These are phyloP conservation scores for Hartigia nigra DNA, from an alignment of 2,888 invertebrate genomes.

Conservation along the genomic window DNA sequence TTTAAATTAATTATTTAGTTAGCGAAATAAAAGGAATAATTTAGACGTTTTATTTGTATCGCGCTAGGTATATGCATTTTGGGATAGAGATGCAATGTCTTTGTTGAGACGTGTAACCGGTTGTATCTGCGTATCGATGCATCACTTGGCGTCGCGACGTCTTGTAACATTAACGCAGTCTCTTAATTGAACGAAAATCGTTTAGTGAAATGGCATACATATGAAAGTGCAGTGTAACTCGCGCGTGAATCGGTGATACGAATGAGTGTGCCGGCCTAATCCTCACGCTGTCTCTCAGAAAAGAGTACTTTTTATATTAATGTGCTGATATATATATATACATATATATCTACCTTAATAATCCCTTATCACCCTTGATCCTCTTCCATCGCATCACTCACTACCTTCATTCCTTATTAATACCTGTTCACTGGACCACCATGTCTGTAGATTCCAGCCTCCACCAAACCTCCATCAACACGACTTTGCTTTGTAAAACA, in stretches of 20 bases:
- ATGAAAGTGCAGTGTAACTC: slow-evolving; percentile 45
- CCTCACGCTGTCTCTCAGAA: slow-evolving; percentile 58
- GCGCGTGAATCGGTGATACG: slow-evolving; percentile 21
- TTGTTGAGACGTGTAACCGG: not conserved
- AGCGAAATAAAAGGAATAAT: not conserved
- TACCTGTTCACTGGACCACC: not conserved
- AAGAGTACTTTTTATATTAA: slow-evolving; percentile 65
- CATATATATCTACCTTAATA: not conserved
- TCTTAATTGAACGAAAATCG: not conserved
- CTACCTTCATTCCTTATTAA: not conserved
- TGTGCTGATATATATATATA: slow-evolving; percentile 47
- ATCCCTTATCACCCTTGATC: not conserved
- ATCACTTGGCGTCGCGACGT: not conserved
- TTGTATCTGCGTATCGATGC: not conserved
- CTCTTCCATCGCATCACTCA: not conserved
- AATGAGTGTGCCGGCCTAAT: slow-evolving; percentile 56
- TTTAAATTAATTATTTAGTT: not conserved
- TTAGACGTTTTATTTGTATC: not conserved
- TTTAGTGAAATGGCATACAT: slow-evolving; percentile 34
- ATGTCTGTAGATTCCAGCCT: slow-evolving; percentile 42
- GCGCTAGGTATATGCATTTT: not conserved
- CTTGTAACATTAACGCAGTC: not conserved
- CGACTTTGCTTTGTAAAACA: slow-evolving; percentile 64
- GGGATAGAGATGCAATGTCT: not conserved
- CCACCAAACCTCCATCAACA: slow-evolving; percentile 41